These are phyloP conservation scores for Onychostoma macrolepis DNA, from an alignment of 2,113 vertebrate species.

Conservation along the genomic window DNA sequence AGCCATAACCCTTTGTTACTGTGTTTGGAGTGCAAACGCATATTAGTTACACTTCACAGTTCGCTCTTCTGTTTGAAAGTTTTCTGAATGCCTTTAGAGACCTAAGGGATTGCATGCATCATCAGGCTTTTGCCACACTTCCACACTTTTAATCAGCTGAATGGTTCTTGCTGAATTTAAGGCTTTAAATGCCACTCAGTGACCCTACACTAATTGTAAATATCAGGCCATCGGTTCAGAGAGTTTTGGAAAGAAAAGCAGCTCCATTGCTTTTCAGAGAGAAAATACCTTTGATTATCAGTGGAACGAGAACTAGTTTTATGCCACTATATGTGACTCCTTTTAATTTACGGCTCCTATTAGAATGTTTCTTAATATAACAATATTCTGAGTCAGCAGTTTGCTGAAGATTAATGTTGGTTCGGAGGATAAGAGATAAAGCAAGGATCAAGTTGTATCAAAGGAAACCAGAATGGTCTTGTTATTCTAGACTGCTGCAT, in stretches of 20 bases:
- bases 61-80: slow-evolving; percentile 11
- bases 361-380: neutral
- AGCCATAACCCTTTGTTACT: slow-evolving; percentile 45
- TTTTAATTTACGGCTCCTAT: neutral
- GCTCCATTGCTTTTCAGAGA: neutral
- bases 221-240: slow-evolving; percentile 27
- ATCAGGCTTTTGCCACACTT: slow-evolving; percentile 36
- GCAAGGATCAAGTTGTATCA: neutral
- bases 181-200: slow-evolving; percentile 65
- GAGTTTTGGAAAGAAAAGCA: slow-evolving; percentile 3
- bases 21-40: neutral
- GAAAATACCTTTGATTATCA: neutral
- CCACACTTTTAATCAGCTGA: slow-evolving; percentile 30
- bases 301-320: neutral
- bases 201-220: slow-evolving; percentile 54
- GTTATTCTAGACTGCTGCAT: neutral
- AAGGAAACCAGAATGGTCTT: neutral
- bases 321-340: neutral
- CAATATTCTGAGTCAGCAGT: neutral
- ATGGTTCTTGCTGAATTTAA: slow-evolving; percentile 37
- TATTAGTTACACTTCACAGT: slow-evolving; percentile 31
- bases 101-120: slow-evolving; percentile 28
- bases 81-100: slow-evolving; percentile 40
- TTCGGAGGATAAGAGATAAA: neutral
- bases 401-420: neutral